Base-by-base conservation (phyloP, 1,140 invertebrate genomes). In the Eupristina koningsbergeri region DNA sequence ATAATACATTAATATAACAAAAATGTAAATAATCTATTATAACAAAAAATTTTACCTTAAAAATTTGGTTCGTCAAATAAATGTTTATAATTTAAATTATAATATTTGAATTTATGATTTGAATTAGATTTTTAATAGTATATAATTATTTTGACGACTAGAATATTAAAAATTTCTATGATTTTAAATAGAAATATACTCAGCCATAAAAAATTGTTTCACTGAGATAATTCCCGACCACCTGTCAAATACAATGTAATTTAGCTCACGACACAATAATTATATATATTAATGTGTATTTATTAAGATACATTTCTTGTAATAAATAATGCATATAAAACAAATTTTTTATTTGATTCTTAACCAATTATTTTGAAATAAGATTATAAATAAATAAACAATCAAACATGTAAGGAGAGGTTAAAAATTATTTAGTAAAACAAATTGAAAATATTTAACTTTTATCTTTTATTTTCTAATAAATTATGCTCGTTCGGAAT, bases 401-500 rank as follows among this genome's bases (percentile, higher is more conserved):
- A 69, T 34, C 50, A 63, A 81, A 69, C 41, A 36, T 15, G 0
- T 39, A 6, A 63, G 47, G 61, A 34, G 41, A 17, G 41, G 64
- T 71, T 50, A 69, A 83, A 47, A 76, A 82, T 64, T 77, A 73
- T 78, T 61, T 26, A 71, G 36, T 17, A 61, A 73, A 75, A 76
- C 26, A 64, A 79, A 76, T 63, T n/a, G 6, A 63, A 67, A 64
- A 29, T 61, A 77, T 83, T 83, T 81, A 78, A 87, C 81, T 74
- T 85, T 84, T 73, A 78, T 85, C 79, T 81, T 89, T 89, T 88
- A 89, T 89, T 89, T 86, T 83, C 88, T 90, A 90, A 90, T 90
- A 90, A 90, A 90, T 90, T 89, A 89, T 82, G 88, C 88, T 86
- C 86, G 86, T 89, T 88, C 86, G 81, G 81, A 88, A 86, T 87